phyloP scores from a whole-genome alignment of 2,888 invertebrate species.

The Melangyna quadrimaculata region DNA sequence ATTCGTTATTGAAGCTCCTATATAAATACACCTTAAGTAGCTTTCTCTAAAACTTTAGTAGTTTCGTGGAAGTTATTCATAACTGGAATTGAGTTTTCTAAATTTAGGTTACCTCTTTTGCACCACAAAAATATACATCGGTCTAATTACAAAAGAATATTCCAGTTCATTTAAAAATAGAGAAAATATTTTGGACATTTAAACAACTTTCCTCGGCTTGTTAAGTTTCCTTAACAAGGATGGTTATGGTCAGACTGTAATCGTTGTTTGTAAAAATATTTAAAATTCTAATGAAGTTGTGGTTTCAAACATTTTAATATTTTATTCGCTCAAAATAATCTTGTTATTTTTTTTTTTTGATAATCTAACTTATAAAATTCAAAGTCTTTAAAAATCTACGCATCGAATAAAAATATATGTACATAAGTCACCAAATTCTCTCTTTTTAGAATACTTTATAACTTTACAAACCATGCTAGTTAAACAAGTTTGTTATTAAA shows the following conservation, averaged over 20 bases:
- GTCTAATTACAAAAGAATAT: background rate
- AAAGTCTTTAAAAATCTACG: background rate
- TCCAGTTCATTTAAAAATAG: background rate
- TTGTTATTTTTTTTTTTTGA: background rate
- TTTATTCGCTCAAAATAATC: background rate
- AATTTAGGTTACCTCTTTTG: background rate
- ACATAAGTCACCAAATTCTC: background rate
- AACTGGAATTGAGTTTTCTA: background rate
- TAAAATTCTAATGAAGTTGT: background rate
- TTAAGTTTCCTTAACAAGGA: background rate
- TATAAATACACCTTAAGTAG: too few species aligned
- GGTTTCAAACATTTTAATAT: background rate
- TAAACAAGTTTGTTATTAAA: background rate
- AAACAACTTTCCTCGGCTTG: background rate
- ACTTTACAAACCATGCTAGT: background rate
- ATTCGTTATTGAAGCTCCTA: too few species aligned
- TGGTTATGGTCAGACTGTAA: background rate
- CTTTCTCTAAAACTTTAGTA: background rate
- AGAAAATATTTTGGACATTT: background rate
- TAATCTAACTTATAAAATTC: background rate
- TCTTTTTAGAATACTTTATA: background rate
- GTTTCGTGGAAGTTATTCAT: background rate
- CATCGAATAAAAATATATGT: background rate
- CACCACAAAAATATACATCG: background rate
- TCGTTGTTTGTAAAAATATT: background rate